Percentiles rank a stretch among this genome's conserved stretches.
phyloP scores from a whole-genome alignment of 2,113 vertebrate species.

The Cyanoderma ruficeps region DNA sequence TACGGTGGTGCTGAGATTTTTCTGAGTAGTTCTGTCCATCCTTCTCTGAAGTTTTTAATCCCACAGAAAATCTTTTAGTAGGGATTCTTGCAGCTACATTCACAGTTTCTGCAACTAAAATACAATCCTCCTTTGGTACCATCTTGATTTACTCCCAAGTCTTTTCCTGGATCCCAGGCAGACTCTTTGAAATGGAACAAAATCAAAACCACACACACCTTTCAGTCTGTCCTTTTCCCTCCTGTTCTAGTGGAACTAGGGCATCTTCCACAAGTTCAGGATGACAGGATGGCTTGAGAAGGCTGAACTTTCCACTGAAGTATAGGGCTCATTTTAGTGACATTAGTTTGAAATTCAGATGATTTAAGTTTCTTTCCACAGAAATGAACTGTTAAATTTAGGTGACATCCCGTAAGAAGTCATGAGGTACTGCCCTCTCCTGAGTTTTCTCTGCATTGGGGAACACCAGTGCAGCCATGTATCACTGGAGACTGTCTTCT shows the following conservation, averaged over 20 bases:
- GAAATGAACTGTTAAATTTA: not conserved
- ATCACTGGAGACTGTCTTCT: not conserved
- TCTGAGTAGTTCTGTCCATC: not conserved
- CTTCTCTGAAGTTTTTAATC: slow-evolving; percentile 16
- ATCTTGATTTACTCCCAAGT: not conserved
- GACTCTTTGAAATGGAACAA: not conserved
- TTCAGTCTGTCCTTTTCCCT: not conserved
- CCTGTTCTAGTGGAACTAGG: not conserved
- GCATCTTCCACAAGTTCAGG: not conserved
- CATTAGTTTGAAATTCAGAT: not conserved
- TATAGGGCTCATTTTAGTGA: not conserved
- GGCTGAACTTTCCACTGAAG: not conserved
- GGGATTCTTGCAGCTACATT: not conserved
- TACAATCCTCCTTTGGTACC: not conserved
- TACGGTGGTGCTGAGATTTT: not conserved
- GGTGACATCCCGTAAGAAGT: not conserved
- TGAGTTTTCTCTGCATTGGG: not conserved
- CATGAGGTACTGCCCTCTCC: not conserved
- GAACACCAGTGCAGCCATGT: not conserved
- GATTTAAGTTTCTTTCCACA: not conserved
- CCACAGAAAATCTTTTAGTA: not conserved
- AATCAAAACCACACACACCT: not conserved
- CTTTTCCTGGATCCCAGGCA: not conserved
- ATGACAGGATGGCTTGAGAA: not conserved
- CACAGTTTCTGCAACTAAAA: not conserved